Conservation (phyloP, 2,113 vertebrate species). For the Rhipidura dahli region DNA sequence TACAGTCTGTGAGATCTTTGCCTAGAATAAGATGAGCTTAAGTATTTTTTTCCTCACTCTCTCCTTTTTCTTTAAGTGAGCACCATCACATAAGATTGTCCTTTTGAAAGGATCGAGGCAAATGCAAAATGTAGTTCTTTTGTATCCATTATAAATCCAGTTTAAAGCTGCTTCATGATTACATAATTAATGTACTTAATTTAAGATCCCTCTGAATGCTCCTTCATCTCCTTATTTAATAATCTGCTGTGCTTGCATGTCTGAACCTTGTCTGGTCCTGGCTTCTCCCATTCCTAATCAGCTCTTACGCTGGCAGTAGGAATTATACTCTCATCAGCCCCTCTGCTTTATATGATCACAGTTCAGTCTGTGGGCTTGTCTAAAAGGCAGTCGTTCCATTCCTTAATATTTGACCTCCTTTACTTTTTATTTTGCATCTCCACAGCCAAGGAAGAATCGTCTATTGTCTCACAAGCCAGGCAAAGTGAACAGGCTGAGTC, state of each 20-base stretch:
- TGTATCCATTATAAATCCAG: background rate
- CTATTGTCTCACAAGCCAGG: slow-evolving; percentile 28
- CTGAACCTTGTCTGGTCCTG: slow-evolving; percentile 44
- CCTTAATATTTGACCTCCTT: background rate
- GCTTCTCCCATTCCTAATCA: slow-evolving; percentile 30
- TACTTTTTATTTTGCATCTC: background rate
- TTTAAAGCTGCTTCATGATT: slow-evolving; percentile 31
- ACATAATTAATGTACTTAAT: slow-evolving; percentile 34
- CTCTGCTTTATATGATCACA: background rate
- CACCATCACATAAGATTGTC: background rate
- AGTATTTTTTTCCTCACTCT: background rate
- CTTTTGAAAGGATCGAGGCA: background rate
- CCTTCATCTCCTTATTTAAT: slow-evolving; percentile 59
- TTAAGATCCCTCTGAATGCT: slow-evolving; percentile 39
- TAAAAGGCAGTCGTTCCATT: background rate
- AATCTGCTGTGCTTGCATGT: slow-evolving; percentile 47
- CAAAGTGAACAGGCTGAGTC: slow-evolving; percentile 49
- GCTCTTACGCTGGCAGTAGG: background rate
- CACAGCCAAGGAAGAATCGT: background rate
- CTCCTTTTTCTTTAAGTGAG: background rate
- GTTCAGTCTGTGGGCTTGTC: background rate
- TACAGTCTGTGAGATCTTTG: background rate
- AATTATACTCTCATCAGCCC: background rate
- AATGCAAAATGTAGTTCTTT: background rate
- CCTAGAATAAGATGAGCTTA: background rate